These are phyloP conservation scores for Drosophila pseudoobscura DNA, from an alignment of 1,140 invertebrate species.

Conservation along the genomic window DNA sequence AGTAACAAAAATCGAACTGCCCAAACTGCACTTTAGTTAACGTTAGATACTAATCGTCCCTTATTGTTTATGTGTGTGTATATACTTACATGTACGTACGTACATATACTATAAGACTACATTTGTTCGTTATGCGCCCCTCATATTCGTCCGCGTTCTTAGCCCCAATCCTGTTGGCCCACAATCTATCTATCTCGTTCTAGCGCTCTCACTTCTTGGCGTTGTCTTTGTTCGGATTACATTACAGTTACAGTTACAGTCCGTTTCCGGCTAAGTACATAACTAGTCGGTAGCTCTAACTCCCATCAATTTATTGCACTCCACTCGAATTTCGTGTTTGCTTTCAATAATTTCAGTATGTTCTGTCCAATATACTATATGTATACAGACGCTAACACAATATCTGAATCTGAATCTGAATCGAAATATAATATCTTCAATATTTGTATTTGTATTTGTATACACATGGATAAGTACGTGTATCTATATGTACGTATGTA, in stretches of 20 bases:
- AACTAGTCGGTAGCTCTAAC: neutral
- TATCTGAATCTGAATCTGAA: conserved; percentile 30
- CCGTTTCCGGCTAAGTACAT: conserved; percentile 28
- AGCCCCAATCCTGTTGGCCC: conserved; percentile 5
- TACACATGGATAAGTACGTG: conserved; percentile 15
- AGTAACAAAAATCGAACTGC: conserved; percentile 36
- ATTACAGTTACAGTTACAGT: conserved; percentile 9
- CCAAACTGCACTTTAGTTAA: conserved; percentile 47
- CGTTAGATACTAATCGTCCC: conserved; percentile 27
- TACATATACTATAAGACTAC: conserved; percentile 35
- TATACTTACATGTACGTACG: conserved; percentile 11
- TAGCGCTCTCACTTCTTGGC: conserved; percentile 41
- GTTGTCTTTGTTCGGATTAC: conserved; percentile 45
- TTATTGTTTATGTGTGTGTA: conserved; percentile 27
- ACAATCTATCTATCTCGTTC: conserved; percentile 56
- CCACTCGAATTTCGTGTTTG: conserved; percentile 25
- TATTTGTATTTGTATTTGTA: conserved; percentile 25
- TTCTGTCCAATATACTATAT: neutral
- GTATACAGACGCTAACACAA: conserved; percentile 61
- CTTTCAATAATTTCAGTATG: conserved; percentile 27
- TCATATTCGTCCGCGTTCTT: neutral
- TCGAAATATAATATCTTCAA: conserved; percentile 56
- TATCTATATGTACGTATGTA: conserved; percentile 19
- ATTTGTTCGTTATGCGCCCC: conserved; percentile 60
- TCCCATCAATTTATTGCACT: conserved; percentile 26